Base-by-base conservation (phyloP, 2,797 vertebrate species). In the Hirundo rustica region DNA sequence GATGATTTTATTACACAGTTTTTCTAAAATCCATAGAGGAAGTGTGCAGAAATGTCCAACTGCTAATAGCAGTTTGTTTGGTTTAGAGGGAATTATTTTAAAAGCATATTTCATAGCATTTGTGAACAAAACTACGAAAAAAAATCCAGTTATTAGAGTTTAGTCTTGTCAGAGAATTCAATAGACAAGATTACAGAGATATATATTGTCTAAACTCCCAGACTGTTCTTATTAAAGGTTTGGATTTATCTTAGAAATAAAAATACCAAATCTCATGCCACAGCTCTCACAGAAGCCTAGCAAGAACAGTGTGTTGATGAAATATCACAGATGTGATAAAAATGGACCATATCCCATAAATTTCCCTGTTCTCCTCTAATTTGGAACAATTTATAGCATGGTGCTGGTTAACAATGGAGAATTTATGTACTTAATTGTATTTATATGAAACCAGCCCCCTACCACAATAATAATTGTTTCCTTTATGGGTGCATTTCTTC, bases 161-260 rank as follows among this genome's bases (percentile, higher is more conserved):
- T 76, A 71, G 61, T 50, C 15, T 45, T 38, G 66, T 65, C 71
- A 86, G 48, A 78, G 60, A 60, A 70, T n/a, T 60, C 0, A 0
- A 30, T 15, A 47, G 53, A 71, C 30, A 44, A 83, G 58, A 85
- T 88, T 70, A 78, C 13, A 2, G 60, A 78, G 48, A 70, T 44
- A 64, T 20, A 48, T 47, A 42, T 55, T 88, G 71, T 60, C 60
- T 82, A 36, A 87, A 79, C 25, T 87, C 27, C 21, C 80, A 77
- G 64, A 58, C 10, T 76, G 55, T 79, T 96, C 73, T 78, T 57
- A 85, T 84, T 88, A 90, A 74, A 94, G 68, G 67, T 72, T 88
- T 85, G 87, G 27, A 34, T 76, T 84, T 95, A 80, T 89, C 65
- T 93, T 53, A 61, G 38, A 87, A 93, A 85, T 42, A 58, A 77